Evolutionary conservation across 2,797 vertebrate genomes (phyloP).

Genomic region (Pseudochromis fuscus): DNA sequence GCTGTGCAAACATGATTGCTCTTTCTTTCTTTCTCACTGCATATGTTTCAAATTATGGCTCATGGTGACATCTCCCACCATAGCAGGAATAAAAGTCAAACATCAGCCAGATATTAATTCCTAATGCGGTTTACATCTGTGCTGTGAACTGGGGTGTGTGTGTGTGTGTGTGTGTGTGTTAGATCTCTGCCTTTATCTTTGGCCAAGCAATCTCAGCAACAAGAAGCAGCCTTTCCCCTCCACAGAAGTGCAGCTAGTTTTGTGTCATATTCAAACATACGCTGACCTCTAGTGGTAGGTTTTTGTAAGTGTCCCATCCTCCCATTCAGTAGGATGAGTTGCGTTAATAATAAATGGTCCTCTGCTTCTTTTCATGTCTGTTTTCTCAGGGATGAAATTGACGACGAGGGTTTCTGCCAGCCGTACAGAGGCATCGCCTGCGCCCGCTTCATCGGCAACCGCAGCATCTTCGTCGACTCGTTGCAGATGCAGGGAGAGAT

Average conservation of each 20-base stretch:
- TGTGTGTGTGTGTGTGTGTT: constrained; percentile 8
- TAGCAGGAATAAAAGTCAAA: constrained; percentile 60
- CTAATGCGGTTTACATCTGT: constrained; percentile 51
- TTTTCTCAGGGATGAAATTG: constrained; percentile 90
- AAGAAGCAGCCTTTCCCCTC: constrained; percentile 22
- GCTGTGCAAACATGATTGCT: constrained; percentile 42
- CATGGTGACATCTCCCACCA: constrained; percentile 59
- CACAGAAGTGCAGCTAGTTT: neutral
- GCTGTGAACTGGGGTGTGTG: constrained; percentile 22
- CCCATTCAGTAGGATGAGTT: neutral
- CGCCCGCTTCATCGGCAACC: constrained; percentile 96
- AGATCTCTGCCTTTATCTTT: constrained; percentile 37
- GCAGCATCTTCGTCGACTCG: constrained; percentile 97
- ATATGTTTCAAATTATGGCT: constrained; percentile 66
- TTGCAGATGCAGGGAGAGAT: constrained; percentile 98
- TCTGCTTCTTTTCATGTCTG: constrained; percentile 3
- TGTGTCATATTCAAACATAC: constrained; percentile 19
- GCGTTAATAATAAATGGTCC: neutral
- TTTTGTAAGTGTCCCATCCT: too few relatives aligned
- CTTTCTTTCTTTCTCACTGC: constrained; percentile 11
- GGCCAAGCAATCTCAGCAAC: constrained; percentile 33
- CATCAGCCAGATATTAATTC: constrained; percentile 53
- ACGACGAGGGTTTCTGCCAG: constrained; percentile 98
- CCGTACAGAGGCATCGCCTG: constrained; percentile 98
- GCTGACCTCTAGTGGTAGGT: constrained; percentile 79